Evolutionary conservation across 2,797 vertebrate species (phyloP), one percentile per base, ranked within the genome.

Genomic region (Heterohyrax brucei): DNA sequence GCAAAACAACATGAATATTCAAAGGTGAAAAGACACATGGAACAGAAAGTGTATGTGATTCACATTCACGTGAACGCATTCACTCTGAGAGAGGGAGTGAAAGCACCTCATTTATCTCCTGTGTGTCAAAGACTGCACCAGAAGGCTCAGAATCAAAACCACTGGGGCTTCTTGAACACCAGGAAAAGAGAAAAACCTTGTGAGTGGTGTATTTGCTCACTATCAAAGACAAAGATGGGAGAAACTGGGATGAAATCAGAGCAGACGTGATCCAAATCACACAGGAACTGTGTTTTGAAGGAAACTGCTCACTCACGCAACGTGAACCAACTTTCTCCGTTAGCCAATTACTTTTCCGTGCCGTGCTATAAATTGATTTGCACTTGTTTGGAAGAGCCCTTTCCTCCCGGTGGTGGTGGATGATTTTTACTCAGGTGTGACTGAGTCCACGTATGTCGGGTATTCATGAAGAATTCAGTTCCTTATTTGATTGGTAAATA

Each of bases 51-150:
- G 80, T 62, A 92, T 2, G 87, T 94, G 97, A 75, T 64, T 90
- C 16, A 77, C 79, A 91, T 85, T 95, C 89, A 96, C 83, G 95
- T 92, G 28, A 95, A 96, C 12, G 14, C 79, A 92, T 96, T 93
- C 64, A 81, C 77, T 84, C 88, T 39, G 28, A 96, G 75, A 91
- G 1, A 0, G 16, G 5, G 61, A 96, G 48, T 18, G 39, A 90
- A 97, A 97, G n/a, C 53, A 81, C 86, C 90, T 95, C 46, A 28
- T 39, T 84, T 88, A 46, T 84, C 73, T 97, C 97, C 97, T 98
- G 98, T 98, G 98, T 98, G 98, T 98, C 99, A 98, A 98, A 93
- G 33, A 82, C 3, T 84, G 62, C 61, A 14, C 80, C 66, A 44
- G 95, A 97, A 95, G 89, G 79, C 76, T 92, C 68, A 8, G 70